Percentiles rank a stretch among this genome's conserved stretches.
Conservation (phyloP, 2,888 invertebrate genomes). For the Kuschelorhynchus macadamiae region DNA sequence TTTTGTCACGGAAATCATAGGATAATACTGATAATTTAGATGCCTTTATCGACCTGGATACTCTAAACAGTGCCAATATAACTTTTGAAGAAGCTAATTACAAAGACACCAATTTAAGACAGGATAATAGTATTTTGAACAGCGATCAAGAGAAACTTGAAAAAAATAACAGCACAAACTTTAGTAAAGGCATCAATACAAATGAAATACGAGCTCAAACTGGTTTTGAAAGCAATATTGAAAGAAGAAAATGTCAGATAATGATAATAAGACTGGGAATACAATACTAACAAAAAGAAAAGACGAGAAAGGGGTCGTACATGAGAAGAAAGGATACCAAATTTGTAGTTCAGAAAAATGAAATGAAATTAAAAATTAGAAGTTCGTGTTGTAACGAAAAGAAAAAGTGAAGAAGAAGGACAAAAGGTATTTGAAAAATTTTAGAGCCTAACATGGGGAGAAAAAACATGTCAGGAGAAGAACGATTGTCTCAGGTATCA, state of each 20-base stretch:
- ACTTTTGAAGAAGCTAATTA: conserved; percentile 27
- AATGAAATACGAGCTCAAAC: too few relatives aligned
- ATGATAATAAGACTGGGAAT: conserved; percentile 33
- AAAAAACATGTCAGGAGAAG: conserved; percentile 19
- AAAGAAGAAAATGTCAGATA: conserved; percentile 22
- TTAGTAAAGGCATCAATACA: conserved; percentile 13
- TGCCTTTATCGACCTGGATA: conserved; percentile 16
- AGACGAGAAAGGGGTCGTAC: conserved; percentile 28
- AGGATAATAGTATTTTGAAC: background rate
- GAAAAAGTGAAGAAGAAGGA: conserved; percentile 27
- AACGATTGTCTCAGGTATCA: conserved; percentile 27
- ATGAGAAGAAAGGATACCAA: conserved; percentile 29
- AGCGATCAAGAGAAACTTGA: conserved; percentile 20
- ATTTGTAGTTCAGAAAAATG: conserved; percentile 23
- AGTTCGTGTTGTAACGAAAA: conserved; percentile 25
- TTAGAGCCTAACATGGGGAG: conserved; percentile 37
- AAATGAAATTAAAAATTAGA: conserved; percentile 32
- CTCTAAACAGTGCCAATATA: conserved; percentile 4
- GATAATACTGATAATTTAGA: conserved; percentile 14
- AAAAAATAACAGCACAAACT: conserved; percentile 16
- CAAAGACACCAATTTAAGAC: background rate
- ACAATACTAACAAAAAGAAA: conserved; percentile 26
- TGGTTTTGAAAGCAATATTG: too few relatives aligned
- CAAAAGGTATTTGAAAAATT: conserved; percentile 37
- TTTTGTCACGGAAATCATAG: conserved; percentile 12